phyloP scores from a whole-genome alignment of 2,888 invertebrate genomes.

The Dinocampus coccinellae region DNA sequence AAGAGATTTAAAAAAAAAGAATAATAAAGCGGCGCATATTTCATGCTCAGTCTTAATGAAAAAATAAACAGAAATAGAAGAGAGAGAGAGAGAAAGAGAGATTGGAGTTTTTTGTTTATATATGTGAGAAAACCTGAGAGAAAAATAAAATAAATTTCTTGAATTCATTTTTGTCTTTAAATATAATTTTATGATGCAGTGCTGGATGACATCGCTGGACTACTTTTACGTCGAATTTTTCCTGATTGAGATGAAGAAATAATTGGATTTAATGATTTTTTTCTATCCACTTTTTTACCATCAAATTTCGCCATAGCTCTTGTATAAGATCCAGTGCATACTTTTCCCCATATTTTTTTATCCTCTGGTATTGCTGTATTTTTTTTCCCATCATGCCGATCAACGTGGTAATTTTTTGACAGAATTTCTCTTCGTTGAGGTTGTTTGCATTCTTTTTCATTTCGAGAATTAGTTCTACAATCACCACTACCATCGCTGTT shows the following conservation, averaged over 20 bases:
- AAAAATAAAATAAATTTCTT: not conserved
- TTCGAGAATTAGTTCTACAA: slow-evolving; percentile 33
- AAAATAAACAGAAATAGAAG: slow-evolving; percentile 30
- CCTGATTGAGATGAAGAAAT: slow-evolving; percentile 46
- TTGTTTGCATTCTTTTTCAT: slow-evolving; percentile 52
- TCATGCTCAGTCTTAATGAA: slow-evolving; percentile 46
- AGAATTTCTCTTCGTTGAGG: slow-evolving; percentile 38
- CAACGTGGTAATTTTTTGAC: slow-evolving; percentile 29
- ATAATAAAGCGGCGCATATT: slow-evolving; percentile 37
- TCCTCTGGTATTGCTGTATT: slow-evolving; percentile 52
- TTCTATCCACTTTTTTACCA: slow-evolving; percentile 52
- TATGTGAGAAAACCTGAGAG: not conserved
- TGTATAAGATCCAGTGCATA: slow-evolving; percentile 69
- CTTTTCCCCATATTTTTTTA: slow-evolving; percentile 64
- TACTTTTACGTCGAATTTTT: slow-evolving; percentile 65
- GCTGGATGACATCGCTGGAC: slow-evolving; percentile 61
- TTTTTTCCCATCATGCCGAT: slow-evolving; percentile 38
- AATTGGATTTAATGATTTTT: slow-evolving; percentile 45
- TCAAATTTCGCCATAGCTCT: slow-evolving; percentile 69
- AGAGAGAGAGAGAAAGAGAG: not conserved
- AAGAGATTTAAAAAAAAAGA: slow-evolving; percentile 17
- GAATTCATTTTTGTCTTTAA: not conserved
- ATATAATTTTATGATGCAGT: slow-evolving; percentile 49
- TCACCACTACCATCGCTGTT: slow-evolving; percentile 47
- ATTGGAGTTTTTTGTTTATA: not conserved